Percentiles rank a stretch among this genome's conserved stretches.
Conservation (phyloP, 2,888 invertebrate species). For the Zygaena filipendulae region DNA sequence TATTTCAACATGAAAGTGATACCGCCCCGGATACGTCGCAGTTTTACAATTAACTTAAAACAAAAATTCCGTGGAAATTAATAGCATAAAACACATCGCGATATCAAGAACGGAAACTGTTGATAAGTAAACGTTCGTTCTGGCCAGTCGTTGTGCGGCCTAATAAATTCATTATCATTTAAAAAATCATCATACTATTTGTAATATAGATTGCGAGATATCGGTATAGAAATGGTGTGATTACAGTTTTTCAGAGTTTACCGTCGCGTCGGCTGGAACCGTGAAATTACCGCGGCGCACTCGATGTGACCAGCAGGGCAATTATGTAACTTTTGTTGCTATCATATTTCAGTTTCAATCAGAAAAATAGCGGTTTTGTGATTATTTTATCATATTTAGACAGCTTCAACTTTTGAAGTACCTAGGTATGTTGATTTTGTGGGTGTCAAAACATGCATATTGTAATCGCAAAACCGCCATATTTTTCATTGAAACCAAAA, state of each 20-base stretch:
- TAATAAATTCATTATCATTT: constrained; percentile 43
- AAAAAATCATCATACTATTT: constrained; percentile 50
- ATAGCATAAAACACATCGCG: constrained; percentile 32
- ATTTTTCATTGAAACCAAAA: too few species aligned
- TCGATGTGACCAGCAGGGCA: too few species aligned
- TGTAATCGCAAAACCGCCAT: too few species aligned
- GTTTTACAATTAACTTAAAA: constrained; percentile 29
- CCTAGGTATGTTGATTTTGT: too few species aligned
- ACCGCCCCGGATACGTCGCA: constrained; percentile 30
- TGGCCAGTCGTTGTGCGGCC: constrained; percentile 24
- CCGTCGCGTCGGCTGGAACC: constrained; percentile 30
- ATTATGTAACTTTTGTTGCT: too few species aligned
- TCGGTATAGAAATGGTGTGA: constrained; percentile 34
- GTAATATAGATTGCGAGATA: constrained; percentile 35
- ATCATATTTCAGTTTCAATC: too few species aligned
- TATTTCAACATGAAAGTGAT: constrained; percentile 18
- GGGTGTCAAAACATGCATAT: too few species aligned
- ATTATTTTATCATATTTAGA: too few species aligned
- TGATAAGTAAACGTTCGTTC: constrained; percentile 47
- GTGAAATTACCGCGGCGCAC: constrained; percentile 40
- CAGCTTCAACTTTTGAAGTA: too few species aligned
- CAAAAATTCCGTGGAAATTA: constrained; percentile 38
- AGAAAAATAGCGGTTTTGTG: too few species aligned
- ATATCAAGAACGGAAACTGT: constrained; percentile 44
- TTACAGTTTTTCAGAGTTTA: constrained; percentile 44